Evolutionary conservation across 2,113 vertebrate species (phyloP).

Genomic region (Oncorhynchus nerka): DNA sequence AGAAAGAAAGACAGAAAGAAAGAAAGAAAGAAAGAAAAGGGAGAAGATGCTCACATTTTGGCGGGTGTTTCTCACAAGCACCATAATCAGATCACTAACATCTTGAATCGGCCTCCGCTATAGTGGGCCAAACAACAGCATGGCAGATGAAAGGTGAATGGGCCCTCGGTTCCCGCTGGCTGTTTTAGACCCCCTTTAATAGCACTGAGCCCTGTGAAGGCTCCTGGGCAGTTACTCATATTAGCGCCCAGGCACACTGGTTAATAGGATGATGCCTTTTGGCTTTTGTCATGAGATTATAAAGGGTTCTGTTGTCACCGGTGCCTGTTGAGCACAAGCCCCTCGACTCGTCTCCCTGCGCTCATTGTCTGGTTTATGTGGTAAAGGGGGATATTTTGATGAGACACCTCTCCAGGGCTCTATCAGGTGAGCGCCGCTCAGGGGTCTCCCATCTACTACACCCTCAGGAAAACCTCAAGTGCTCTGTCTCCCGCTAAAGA

Average conservation of each 20-base stretch:
- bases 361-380: slow-evolving; percentile 78
- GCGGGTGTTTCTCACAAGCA: slow-evolving; percentile 65
- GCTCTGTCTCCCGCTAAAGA: slow-evolving; percentile 75
- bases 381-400: slow-evolving; percentile 78
- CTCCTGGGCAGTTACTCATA: slow-evolving; percentile 90
- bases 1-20: slow-evolving; percentile 23
- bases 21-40: slow-evolving; percentile 21
- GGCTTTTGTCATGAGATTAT: slow-evolving; percentile 98
- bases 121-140: slow-evolving; percentile 85
- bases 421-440: slow-evolving; percentile 85
- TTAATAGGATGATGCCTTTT: slow-evolving; percentile 99
- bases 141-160: slow-evolving; percentile 93
- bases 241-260: slow-evolving; percentile 91
- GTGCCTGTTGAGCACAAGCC: slow-evolving; percentile 84
- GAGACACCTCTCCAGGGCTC: slow-evolving; percentile 82
- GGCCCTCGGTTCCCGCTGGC: slow-evolving; percentile 84
- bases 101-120: slow-evolving; percentile 85
- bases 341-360: slow-evolving; percentile 80
- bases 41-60: slow-evolving; percentile 48
- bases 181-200: slow-evolving; percentile 93
- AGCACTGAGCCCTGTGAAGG: slow-evolving; percentile 87
- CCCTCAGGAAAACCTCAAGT: slow-evolving; percentile 78
- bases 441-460: slow-evolving; percentile 74
- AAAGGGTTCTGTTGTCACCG: slow-evolving; percentile 88
- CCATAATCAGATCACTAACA: slow-evolving; percentile 96